Percentiles rank a stretch among this genome's conserved stretches.
phyloP scores from a whole-genome alignment of 2,888 invertebrate species.

The Caenorhabditis drosophilae region DNA sequence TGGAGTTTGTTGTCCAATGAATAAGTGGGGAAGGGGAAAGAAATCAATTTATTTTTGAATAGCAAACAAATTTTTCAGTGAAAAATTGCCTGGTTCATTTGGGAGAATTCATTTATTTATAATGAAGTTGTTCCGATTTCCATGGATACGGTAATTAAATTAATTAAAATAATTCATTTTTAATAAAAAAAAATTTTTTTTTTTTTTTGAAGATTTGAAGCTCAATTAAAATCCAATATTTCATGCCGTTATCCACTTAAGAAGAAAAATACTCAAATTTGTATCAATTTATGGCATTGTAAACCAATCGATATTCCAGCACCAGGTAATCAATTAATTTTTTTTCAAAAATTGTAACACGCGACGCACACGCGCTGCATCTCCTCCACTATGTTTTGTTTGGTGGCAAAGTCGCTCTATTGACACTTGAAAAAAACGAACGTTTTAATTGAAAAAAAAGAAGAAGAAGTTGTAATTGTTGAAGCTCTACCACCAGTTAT shows the following conservation, averaged over 20 bases:
- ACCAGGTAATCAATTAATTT: not conserved
- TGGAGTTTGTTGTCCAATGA: conserved; percentile 3
- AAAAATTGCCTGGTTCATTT: conserved; percentile 4
- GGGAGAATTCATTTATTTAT: conserved; percentile 10
- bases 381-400: too few relatives aligned
- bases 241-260: conserved; percentile 6
- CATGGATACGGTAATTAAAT: not conserved
- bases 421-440: too few relatives aligned
- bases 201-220: conserved; percentile 3
- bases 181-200: not conserved
- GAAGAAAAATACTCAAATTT: not conserved
- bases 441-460: not conserved
- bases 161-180: not conserved
- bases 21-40: conserved; percentile 7
- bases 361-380: too few relatives aligned
- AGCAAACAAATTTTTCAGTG: conserved; percentile 6
- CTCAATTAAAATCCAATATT: not conserved
- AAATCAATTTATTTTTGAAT: too few relatives aligned
- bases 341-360: too few relatives aligned
- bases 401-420: too few relatives aligned
- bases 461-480: not conserved
- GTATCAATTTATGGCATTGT: conserved; percentile 26
- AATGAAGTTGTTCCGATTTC: conserved; percentile 6
- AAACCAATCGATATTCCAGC: not conserved
- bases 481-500: conserved; percentile 3